Conservation (phyloP, 2,888 invertebrate species). For the Caenorhabditis uteleia region DNA sequence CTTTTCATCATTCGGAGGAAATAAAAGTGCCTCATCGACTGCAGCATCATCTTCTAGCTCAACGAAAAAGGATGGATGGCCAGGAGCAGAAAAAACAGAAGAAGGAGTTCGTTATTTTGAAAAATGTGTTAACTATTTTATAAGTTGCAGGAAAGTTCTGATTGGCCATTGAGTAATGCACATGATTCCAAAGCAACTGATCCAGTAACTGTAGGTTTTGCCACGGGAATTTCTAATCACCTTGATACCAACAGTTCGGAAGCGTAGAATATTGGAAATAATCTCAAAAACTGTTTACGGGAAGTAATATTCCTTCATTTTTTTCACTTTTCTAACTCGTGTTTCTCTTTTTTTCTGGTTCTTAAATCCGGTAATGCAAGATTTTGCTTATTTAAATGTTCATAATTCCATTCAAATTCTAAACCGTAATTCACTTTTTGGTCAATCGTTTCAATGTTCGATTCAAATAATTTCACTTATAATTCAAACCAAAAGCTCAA, state of each 20-base stretch:
- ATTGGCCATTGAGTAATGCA: slow-evolving; percentile 24
- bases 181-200: slow-evolving; percentile 21
- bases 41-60: too few species aligned
- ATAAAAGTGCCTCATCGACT: neutral
- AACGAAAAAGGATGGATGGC: slow-evolving; percentile 17
- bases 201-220: slow-evolving; percentile 19
- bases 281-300: neutral
- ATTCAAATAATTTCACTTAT: too few species aligned
- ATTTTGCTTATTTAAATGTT: too few species aligned
- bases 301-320: slow-evolving; percentile 1
- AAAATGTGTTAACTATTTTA: neutral
- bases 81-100: slow-evolving; percentile 11
- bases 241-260: slow-evolving; percentile 16
- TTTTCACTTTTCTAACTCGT: slow-evolving; percentile 15
- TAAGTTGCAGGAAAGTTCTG: slow-evolving; percentile 8
- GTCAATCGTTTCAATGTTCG: too few species aligned
- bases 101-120: slow-evolving; percentile 12
- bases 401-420: too few species aligned
- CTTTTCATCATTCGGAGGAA: slow-evolving; percentile 24
- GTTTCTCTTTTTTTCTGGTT: neutral
- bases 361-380: too few species aligned
- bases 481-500: too few species aligned
- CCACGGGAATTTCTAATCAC: slow-evolving; percentile 26
- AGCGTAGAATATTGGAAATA: too few species aligned
- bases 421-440: too few species aligned